Evolutionary conservation across 2,888 invertebrate species (phyloP), one percentile per base, ranked within the genome.

Genomic region (Synergus itoensis): DNA sequence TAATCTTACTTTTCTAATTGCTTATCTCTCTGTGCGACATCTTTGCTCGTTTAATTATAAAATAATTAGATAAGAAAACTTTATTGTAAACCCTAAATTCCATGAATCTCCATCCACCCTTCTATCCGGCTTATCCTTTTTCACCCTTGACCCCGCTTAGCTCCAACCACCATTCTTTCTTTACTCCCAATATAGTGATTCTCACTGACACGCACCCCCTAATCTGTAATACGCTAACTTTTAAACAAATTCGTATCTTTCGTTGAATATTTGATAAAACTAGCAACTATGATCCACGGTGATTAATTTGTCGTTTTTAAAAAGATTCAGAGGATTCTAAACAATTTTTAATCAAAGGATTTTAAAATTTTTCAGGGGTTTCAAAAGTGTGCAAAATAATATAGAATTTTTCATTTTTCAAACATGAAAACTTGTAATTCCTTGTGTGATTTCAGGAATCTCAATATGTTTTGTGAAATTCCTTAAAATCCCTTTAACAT

Each of bases 101-200:
- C 53, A n/a, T n/a, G n/a, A 9, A 9, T 7, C n/a, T n/a, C 7
- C 16, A 8, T 14, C 12, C 18, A 65, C 73, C 53, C 53, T n/a
- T 73, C n/a, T 21, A 16, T 73, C 36, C 36, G 73, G 53, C 36
- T 53, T 48, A 53, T 53, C 73, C 36, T n/a, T 40, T 73, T 36
- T 53, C 53, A 53, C 36, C 73, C 73, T 53, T 48, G 11, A 53
- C 53, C 48, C 53, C 48, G 14, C 18, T 43, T 43, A 67, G 21
- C 8, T 28, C 21, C 67, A 21, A 14, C 67, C 18, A 16, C 9
- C 14, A 14, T 45, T 28, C 16, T 53, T 60, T 53, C 28, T 48
- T 28, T 21, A 28, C 28, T n/a, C 16, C n/a, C 36, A 73, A 73
- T 69, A 69, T 45, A 48, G 48, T 16, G 16, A 45, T 69, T 69